phyloP scores from a whole-genome alignment of 1,140 invertebrate species.

The Hyles vespertilio region DNA sequence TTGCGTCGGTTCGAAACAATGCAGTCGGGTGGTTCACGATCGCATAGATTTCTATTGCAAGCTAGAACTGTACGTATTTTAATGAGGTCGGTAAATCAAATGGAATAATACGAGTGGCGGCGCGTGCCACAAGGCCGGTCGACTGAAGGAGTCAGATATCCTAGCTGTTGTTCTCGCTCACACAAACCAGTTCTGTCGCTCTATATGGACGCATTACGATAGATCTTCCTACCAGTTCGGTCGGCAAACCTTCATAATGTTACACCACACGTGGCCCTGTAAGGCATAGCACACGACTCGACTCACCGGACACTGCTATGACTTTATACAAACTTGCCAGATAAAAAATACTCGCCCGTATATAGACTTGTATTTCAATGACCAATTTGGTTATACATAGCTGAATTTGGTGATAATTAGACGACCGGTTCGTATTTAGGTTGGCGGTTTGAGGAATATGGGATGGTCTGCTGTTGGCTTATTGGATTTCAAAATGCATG shows the following conservation, averaged over 20 bases:
- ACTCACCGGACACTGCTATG: conserved; percentile 44
- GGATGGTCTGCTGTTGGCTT: no score
- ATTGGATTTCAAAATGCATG: no score
- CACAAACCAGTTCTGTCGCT: conserved; percentile 24
- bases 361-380: conserved; percentile 50
- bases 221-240: conserved; percentile 33
- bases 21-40: no score
- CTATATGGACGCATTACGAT: conserved; percentile 38
- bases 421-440: conserved; percentile 8
- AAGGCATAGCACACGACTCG: conserved; percentile 44
- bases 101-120: conserved; percentile 42
- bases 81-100: conserved; percentile 56
- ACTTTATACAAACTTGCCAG: conserved; percentile 47
- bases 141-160: conserved; percentile 48
- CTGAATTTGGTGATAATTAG: conserved; percentile 41
- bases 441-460: not conserved
- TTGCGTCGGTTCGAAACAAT: no score
- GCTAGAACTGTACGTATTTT: conserved; percentile 30
- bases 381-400: conserved; percentile 49
- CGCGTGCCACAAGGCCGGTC: conserved; percentile 71
- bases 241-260: conserved; percentile 22
- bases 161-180: conserved; percentile 41
- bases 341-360: conserved; percentile 46
- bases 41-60: conserved; percentile 3
- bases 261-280: conserved; percentile 46